Base-by-base conservation (phyloP, 2,888 invertebrate genomes). In the Coronaproctus castanopsis region DNA sequence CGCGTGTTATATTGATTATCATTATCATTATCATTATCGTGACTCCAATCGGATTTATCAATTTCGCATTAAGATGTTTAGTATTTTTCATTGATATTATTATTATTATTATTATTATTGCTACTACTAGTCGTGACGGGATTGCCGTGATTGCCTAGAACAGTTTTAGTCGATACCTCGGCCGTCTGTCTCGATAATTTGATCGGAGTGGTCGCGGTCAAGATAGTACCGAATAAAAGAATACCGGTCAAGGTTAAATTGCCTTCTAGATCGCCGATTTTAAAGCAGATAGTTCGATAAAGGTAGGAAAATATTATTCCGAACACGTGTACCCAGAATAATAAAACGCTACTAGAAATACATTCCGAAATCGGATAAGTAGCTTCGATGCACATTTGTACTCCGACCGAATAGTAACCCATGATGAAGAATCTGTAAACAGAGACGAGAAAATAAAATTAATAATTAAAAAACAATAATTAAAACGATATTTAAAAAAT, bases 141-240 rank as follows among this genome's bases (percentile, higher is more conserved):
- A n/a, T n/a, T n/a, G n/a, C n/a, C n/a, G n/a, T n/a, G n/a, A n/a
- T n/a, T n/a, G n/a, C n/a, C n/a, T n/a, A n/a, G n/a, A n/a, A n/a
- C n/a, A n/a, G n/a, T n/a, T n/a, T n/a, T n/a, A n/a, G n/a, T n/a
- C n/a, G n/a, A n/a, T n/a, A n/a, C n/a, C n/a, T 60, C 57, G 8
- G 89, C 90, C 2, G 83, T 83, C 71, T 89, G 89, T 24, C 91
- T 77, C 63, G 83, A 76, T 65, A 90, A 76, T 73, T 90, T 87
- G 18, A 88, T 81, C 52, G 80, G 79, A 65, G 90, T 89, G 65
- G 79, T 73, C n/a, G 79, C 81, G 19, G 95, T 92, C 69, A 92
- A 77, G 62, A 83, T 74, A 0, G 85, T 78, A 5, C 96, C 96
- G 0, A 85, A 61, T 0, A 84, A 77, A 21, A 97, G 76, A 64